Conservation (phyloP, 2,113 vertebrate species). For the Euleptes europaea region DNA sequence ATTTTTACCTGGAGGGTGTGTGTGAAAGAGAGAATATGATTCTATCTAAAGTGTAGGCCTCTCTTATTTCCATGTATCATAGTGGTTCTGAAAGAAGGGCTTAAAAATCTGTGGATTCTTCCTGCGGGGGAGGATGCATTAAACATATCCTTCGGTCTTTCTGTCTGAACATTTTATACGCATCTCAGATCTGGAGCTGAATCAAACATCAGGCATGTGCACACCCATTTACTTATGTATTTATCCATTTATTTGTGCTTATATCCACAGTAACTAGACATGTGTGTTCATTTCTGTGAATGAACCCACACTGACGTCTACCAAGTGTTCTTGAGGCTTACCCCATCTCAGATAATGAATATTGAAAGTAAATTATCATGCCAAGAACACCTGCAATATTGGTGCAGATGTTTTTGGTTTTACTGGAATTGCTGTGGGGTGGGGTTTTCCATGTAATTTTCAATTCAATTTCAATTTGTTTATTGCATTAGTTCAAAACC, state of each 20-base stretch:
- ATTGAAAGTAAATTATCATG: not conserved
- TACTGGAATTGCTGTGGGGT: slow-evolving; percentile 1
- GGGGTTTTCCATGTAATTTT: not conserved
- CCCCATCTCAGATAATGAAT: not conserved
- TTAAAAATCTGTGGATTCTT: not conserved
- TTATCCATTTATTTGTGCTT: slow-evolving; percentile 7
- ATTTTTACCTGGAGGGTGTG: not conserved
- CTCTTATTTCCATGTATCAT: not conserved
- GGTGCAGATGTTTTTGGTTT: not conserved
- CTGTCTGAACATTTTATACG: not conserved
- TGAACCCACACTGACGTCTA: not conserved
- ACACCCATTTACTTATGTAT: not conserved
- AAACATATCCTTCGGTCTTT: not conserved
- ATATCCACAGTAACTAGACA: not conserved
- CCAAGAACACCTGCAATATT: not conserved
- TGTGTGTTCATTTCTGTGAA: not conserved
- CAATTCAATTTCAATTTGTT: too few relatives aligned
- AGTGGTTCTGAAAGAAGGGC: not conserved
- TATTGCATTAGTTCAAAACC: too few relatives aligned
- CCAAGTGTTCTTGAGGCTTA: not conserved
- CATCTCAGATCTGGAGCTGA: not conserved
- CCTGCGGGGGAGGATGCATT: not conserved
- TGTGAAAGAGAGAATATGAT: not conserved
- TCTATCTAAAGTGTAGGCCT: too few relatives aligned
- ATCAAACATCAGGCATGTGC: not conserved